Evolutionary conservation across 2,113 vertebrate genomes (phyloP).

Genomic region (Morone saxatilis): DNA sequence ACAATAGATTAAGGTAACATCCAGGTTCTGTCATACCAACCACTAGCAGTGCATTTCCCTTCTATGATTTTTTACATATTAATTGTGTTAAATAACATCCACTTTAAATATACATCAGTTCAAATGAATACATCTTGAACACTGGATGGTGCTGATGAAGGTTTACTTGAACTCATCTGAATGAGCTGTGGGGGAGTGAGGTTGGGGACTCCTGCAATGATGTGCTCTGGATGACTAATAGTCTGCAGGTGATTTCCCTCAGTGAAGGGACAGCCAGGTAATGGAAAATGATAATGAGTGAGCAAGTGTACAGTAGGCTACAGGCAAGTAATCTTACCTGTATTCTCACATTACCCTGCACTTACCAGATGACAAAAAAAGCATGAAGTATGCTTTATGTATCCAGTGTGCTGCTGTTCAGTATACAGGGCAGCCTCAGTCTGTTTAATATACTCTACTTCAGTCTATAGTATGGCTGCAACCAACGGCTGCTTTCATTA

Average conservation of each 20-base stretch:
- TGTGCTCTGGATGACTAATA: neutral
- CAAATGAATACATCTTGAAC: neutral
- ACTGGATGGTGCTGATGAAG: too few relatives aligned
- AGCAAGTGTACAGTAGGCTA: too few relatives aligned
- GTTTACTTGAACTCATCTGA: neutral
- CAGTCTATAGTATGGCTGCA: neutral
- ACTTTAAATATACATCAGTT: neutral
- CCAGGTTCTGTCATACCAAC: too few relatives aligned
- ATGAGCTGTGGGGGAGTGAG: neutral
- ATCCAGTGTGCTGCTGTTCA: too few relatives aligned
- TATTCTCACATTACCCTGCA: neutral
- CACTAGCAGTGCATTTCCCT: too few relatives aligned
- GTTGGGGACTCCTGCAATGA: neutral
- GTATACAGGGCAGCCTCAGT: neutral
- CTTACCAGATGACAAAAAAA: neutral
- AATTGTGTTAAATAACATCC: neutral
- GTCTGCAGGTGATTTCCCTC: constrained; percentile 32
- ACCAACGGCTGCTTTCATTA: too few relatives aligned
- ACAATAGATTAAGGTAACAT: neutral
- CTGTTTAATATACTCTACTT: neutral
- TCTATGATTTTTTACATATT: neutral
- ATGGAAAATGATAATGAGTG: too few relatives aligned
- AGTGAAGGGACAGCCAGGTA: too few relatives aligned
- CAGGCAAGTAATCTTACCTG: neutral
- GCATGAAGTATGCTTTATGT: too few relatives aligned